Base-by-base conservation (phyloP, 2,888 invertebrate genomes). In the Caenorhabditis becei region DNA sequence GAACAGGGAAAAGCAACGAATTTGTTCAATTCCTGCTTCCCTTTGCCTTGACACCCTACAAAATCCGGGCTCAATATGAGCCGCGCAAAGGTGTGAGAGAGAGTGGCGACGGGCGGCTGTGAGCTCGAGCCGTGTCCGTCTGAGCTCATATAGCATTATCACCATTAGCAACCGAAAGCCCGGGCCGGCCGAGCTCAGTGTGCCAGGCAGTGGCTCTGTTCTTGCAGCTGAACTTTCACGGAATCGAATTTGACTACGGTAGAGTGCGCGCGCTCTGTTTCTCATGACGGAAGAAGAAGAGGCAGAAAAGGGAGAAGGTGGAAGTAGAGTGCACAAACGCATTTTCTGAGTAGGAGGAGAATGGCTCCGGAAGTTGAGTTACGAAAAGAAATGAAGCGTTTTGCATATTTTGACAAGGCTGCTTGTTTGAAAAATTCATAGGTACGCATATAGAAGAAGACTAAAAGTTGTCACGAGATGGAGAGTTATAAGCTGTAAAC, bases 141-240 rank as follows among this genome's bases (percentile, higher is more conserved):
- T 10, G 61, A 41, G 41, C 54, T 14, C 23, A 24, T 23, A 70
- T 35, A 51, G 41, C 41, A 67, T 56, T 74, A 74, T 74, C 74
- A 66, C 74, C 74, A 65, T 65, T 74, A 74, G 74, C 74, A 74
- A 74, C 70, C 62, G 62, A n/a, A n/a, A 53, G 20, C 62, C 11
- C 28, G 35, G 44, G 16, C 10, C 41, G 49, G 66, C 28, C 18
- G 32, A 16, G 72, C 63, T 71, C 61, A 47, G 28, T 18, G 65
- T 58, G 58, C 51, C 59, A 14, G 74, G 58, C 65, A 51, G 65
- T 59, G 65, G 26, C 59, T 35, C 51, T 24, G 32, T 35, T 32
- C 47, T n/a, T 1, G 54, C 37, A 59, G 37, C 59, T 59, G 59
- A 59, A 56, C 32, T 56, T 56, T 32, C 28, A 28, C 23, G n/a